phyloP scores from a whole-genome alignment of 2,113 vertebrate genomes.

The Xenotilapia longispinis region DNA sequence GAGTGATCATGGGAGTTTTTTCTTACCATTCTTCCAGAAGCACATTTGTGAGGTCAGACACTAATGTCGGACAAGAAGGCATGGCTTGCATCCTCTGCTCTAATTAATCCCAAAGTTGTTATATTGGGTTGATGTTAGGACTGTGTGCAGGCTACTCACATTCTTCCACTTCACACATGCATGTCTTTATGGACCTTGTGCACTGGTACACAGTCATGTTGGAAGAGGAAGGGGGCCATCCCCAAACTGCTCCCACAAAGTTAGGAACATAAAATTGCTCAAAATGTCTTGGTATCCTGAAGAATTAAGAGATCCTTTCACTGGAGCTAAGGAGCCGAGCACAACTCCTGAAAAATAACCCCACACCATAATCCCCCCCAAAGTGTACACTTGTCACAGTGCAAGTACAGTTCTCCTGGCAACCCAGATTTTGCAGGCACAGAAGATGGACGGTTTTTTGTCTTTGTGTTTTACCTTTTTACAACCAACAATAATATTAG shows the following conservation, averaged over 20 bases:
- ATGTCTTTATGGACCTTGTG: not conserved
- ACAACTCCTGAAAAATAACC: not conserved
- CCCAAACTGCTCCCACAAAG: not conserved
- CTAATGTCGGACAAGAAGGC: not conserved
- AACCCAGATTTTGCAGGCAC: not conserved
- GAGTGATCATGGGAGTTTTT: not conserved
- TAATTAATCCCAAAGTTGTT: not conserved
- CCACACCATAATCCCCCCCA: not conserved
- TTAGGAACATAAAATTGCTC: not conserved
- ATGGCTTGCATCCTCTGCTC: not conserved
- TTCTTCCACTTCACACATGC: not conserved
- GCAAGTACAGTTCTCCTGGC: not conserved
- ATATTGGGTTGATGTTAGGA: accelerated
- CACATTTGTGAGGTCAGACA: not conserved
- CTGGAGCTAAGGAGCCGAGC: not conserved
- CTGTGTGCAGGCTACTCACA: not conserved
- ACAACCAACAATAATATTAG: not conserved
- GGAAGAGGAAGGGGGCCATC: not conserved
- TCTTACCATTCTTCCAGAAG: not conserved
- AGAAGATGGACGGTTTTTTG: not conserved
- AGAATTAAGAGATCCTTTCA: not conserved
- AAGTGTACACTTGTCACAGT: not conserved
- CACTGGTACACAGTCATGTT: not conserved
- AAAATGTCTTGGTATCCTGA: not conserved
- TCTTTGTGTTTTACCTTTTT: not conserved